phyloP scores from a whole-genome alignment of 2,797 vertebrate genomes.

The Sebastes umbrosus region DNA sequence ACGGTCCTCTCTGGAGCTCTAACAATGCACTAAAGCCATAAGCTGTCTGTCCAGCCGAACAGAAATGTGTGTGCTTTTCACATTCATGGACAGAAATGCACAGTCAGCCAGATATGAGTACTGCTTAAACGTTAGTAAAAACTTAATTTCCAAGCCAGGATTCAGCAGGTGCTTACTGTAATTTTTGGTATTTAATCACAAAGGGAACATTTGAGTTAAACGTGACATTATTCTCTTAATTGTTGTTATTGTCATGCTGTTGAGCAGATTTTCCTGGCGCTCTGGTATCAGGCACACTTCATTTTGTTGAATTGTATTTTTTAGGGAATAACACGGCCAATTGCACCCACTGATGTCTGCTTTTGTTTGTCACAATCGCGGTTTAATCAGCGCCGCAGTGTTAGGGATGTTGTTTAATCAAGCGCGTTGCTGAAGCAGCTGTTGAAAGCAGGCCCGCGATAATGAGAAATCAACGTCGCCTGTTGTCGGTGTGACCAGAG shows the following conservation, averaged over 20 bases:
- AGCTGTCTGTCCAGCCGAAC: neutral
- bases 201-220: neutral
- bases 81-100: neutral
- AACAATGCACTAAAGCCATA: constrained; percentile 9
- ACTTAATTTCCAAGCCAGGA: neutral
- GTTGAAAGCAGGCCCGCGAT: neutral
- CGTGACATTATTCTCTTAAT: neutral
- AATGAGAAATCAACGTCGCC: constrained; percentile 17
- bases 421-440: constrained; percentile 33
- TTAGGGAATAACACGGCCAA: constrained; percentile 15
- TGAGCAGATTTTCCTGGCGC: neutral
- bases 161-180: constrained; percentile 1
- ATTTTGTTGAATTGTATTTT: constrained; percentile 1
- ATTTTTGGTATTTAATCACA: neutral
- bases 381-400: constrained; percentile 45
- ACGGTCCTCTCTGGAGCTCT: constrained; percentile 13
- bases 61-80: constrained; percentile 11
- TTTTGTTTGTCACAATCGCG: constrained; percentile 46
- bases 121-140: neutral
- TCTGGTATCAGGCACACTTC: neutral
- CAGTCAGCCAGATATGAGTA: neutral
- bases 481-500: neutral
- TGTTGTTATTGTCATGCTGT: neutral
- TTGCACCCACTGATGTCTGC: constrained; percentile 36
- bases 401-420: constrained; percentile 35